These are phyloP conservation scores for Drosophila dives DNA, from an alignment of 2,888 invertebrate genomes.

Conservation along the genomic window DNA sequence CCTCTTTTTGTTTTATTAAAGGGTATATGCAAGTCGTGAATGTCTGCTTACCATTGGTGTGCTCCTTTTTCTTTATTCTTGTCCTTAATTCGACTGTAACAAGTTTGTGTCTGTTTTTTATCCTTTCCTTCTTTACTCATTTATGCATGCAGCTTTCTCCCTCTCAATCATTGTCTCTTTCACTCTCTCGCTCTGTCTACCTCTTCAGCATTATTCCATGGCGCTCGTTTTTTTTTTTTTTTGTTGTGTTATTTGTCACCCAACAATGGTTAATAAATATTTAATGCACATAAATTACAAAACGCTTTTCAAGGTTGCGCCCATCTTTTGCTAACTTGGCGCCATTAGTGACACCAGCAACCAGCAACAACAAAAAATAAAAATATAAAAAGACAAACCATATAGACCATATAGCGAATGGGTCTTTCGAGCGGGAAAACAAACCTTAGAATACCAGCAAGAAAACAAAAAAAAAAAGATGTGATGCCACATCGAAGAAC, in stretches of 20 bases:
- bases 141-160: conserved; percentile 56
- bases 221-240: conserved; percentile 17
- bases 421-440: background rate
- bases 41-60: background rate
- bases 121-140: conserved; percentile 47
- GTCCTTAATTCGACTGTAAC: conserved; percentile 26
- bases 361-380: background rate
- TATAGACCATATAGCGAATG: conserved; percentile 16
- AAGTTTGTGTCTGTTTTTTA: conserved; percentile 41
- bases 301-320: conserved; percentile 74
- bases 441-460: background rate
- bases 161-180: background rate
- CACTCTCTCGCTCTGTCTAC: background rate
- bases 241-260: conserved; percentile 62
- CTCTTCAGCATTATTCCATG: background rate
- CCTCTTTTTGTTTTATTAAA: background rate
- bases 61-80: background rate
- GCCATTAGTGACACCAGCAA: conserved; percentile 33
- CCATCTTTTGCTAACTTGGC: conserved; percentile 32
- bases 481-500: background rate
- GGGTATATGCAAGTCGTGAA: conserved; percentile 1
- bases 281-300: conserved; percentile 78
- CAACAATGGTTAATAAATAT: conserved; percentile 71
- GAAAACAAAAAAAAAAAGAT: background rate
- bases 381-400: conserved; percentile 3